A percentile compares a stretch with the other conserved stretches of the same genome.
phyloP scores from a whole-genome alignment of 2,113 vertebrate species.

The Oryctolagus cuniculus region DNA sequence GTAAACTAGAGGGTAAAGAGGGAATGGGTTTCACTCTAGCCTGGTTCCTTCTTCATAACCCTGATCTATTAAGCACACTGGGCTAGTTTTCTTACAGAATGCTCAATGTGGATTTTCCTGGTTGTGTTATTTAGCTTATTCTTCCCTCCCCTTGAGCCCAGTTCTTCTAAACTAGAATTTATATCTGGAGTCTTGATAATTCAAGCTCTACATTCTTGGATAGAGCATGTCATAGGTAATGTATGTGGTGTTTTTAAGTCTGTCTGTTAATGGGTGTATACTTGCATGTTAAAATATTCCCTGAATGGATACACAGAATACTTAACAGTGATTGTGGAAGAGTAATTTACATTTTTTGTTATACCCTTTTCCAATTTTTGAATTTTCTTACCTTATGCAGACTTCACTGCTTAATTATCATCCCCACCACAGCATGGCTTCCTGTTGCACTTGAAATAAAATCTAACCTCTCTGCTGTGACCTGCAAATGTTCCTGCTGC shows the following conservation, averaged over 20 bases:
- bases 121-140: background rate
- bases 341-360: background rate
- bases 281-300: background rate
- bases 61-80: background rate
- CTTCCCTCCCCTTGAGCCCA: background rate
- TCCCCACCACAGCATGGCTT: background rate
- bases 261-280: background rate
- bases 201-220: background rate
- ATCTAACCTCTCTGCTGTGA: background rate
- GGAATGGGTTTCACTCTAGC: background rate
- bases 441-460: background rate
- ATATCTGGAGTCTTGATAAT: slow-evolving; percentile 26
- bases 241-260: background rate
- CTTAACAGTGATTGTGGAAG: background rate
- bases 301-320: background rate
- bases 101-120: background rate
- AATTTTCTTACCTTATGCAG: background rate
- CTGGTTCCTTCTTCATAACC: background rate
- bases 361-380: background rate
- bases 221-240: background rate
- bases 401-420: background rate
- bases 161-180: background rate
- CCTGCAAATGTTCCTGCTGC: background rate
- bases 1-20: background rate
- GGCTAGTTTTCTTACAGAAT: background rate